A percentile compares a stretch with the other conserved stretches of the same genome.
Evolutionary conservation across 2,797 vertebrate genomes (phyloP).

Genomic region (Danio choprae): DNA sequence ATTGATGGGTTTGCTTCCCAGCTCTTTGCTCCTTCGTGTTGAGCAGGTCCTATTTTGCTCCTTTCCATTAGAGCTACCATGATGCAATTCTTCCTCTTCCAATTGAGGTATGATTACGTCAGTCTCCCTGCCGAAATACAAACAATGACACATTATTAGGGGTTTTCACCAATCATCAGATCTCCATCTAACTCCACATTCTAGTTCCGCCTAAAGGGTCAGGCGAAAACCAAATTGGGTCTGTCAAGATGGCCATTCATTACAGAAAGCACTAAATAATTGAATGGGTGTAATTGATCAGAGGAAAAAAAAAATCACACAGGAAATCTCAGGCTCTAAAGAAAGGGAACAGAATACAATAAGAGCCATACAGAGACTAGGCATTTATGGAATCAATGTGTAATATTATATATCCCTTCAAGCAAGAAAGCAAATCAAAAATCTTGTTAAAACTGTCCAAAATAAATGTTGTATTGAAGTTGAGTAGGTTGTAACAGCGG

Average conservation of each 20-base stretch:
- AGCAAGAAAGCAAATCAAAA: slow-evolving; percentile 10
- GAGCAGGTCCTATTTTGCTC: slow-evolving; percentile 3
- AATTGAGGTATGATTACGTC: slow-evolving; percentile 31
- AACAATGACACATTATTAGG: slow-evolving; percentile 32
- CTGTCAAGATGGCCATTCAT: slow-evolving; percentile 73
- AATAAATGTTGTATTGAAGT: neutral
- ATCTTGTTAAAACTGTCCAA: slow-evolving; percentile 20
- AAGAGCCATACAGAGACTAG: neutral
- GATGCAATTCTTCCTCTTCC: slow-evolving; percentile 46
- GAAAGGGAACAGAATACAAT: slow-evolving; percentile 26
- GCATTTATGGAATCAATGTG: slow-evolving; percentile 58
- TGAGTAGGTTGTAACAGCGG: neutral
- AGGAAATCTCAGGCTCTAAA: slow-evolving; percentile 36
- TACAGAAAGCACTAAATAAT: slow-evolving; percentile 72
- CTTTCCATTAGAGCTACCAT: slow-evolving; percentile 32
- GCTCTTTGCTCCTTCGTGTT: slow-evolving; percentile 13
- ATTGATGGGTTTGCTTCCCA: slow-evolving; percentile 28
- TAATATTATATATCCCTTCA: slow-evolving; percentile 11
- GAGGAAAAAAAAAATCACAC: slow-evolving; percentile 37
- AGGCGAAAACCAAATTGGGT: slow-evolving; percentile 60
- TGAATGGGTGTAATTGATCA: slow-evolving; percentile 45
- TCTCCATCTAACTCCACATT: slow-evolving; percentile 27
- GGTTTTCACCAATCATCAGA: slow-evolving; percentile 39
- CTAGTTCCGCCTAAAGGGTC: slow-evolving; percentile 65
- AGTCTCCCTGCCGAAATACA: slow-evolving; percentile 55